These are phyloP conservation scores for Drosophila anomalata DNA, from an alignment of 2,888 invertebrate genomes.

Conservation along the genomic window DNA sequence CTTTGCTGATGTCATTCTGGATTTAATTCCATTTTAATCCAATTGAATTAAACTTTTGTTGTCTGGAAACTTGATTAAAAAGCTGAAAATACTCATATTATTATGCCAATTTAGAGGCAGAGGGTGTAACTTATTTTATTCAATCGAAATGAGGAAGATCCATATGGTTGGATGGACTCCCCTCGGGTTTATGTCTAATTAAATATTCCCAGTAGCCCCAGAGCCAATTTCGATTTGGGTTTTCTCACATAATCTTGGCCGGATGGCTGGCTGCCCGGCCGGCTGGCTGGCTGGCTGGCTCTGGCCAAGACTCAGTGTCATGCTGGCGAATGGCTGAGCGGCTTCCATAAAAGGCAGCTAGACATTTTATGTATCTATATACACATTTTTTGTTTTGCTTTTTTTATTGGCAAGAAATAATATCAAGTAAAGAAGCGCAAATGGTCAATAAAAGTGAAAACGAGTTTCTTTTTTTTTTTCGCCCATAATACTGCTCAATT, in stretches of 20 bases:
- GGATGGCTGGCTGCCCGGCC: conserved; percentile 4
- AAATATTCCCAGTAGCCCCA: not conserved
- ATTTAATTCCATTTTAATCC: conserved; percentile 21
- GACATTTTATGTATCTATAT: conserved; percentile 44
- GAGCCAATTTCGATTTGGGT: not conserved
- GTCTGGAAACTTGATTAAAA: conserved; percentile 71
- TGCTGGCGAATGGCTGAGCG: conserved; percentile 52
- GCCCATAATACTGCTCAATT: conserved; percentile 62
- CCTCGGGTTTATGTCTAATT: conserved; percentile 5
- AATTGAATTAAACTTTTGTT: conserved; percentile 73
- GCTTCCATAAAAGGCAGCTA: conserved; percentile 59
- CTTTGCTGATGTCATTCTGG: too few relatives aligned
- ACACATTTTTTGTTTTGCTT: not conserved
- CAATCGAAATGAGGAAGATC: conserved; percentile 11
- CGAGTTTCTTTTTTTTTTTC: conserved; percentile 60
- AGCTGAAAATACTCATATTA: not conserved
- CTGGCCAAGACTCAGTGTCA: conserved; percentile 68
- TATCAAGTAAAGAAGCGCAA: conserved; percentile 65
- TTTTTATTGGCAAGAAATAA: conserved; percentile 50
- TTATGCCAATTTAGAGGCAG: not conserved
- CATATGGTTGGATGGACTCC: conserved; percentile 21
- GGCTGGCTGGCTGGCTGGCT: conserved; percentile 17
- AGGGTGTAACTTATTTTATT: conserved; percentile 4
- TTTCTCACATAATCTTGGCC: conserved; percentile 49
- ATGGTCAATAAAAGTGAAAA: conserved; percentile 79